Conservation (phyloP, 2,113 vertebrate species). For the Camelus bactrianus region DNA sequence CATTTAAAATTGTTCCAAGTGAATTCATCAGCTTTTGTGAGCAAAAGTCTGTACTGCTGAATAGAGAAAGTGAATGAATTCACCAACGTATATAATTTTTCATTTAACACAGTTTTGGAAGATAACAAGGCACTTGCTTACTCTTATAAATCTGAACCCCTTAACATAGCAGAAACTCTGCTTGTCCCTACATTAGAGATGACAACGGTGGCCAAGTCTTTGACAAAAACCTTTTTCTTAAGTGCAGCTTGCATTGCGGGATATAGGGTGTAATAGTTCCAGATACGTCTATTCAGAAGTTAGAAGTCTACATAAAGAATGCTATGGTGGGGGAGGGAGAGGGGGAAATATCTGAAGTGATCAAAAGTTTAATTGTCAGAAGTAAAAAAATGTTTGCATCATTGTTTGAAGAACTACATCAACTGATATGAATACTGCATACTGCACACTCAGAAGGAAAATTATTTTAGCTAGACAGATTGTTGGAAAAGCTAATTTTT, state of each 20-base stretch:
- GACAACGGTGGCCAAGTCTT: not conserved
- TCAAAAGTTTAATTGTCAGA: constrained; percentile 67
- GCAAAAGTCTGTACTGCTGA: not conserved
- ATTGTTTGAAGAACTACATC: constrained; percentile 73
- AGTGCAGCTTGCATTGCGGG: not conserved
- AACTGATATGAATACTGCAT: constrained; percentile 77
- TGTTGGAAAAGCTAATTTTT: not conserved
- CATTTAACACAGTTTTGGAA: constrained; percentile 47
- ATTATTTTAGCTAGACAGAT: not conserved
- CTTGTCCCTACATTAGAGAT: not conserved
- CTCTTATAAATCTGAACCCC: not conserved
- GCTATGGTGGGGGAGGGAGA: not conserved
- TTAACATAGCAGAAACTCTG: not conserved
- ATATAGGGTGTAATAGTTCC: not conserved
- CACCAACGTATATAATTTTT: constrained; percentile 51
- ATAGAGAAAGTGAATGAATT: not conserved
- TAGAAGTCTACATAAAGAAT: not conserved
- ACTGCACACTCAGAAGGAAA: constrained; percentile 55
- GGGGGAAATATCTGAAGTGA: constrained; percentile 33
- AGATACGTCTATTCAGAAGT: not conserved
- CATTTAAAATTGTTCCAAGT: constrained; percentile 53
- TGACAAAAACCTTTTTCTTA: not conserved
- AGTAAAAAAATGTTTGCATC: constrained; percentile 72
- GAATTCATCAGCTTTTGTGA: constrained; percentile 28
- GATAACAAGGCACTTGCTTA: not conserved